Conservation (phyloP, 2,113 vertebrate genomes). For the Callaeas wilsoni region DNA sequence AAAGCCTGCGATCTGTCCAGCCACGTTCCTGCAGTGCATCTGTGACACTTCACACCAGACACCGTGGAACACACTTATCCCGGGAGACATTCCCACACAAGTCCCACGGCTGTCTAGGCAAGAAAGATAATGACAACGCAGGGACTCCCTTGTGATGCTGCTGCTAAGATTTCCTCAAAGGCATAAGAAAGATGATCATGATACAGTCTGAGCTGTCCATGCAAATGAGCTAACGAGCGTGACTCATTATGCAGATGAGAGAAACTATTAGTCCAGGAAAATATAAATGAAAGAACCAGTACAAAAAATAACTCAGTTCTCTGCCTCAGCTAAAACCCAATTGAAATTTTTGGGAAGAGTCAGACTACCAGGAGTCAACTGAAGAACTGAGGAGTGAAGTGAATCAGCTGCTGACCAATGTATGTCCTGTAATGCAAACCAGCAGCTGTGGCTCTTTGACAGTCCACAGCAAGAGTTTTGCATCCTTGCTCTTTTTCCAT, state of each 20-base stretch:
- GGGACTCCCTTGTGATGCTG: background rate
- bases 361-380: background rate
- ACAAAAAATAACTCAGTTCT: background rate
- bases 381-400: too few relatives aligned
- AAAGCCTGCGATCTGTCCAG: background rate
- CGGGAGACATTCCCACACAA: background rate
- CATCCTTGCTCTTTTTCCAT: background rate
- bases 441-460: background rate
- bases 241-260: background rate
- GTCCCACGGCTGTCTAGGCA: rapidly evolving
- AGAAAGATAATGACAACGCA: background rate
- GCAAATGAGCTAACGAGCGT: background rate
- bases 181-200: background rate
- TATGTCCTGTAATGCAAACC: background rate
- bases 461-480: background rate
- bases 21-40: background rate
- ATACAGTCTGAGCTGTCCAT: background rate
- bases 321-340: background rate
- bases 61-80: background rate
- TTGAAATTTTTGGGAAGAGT: background rate
- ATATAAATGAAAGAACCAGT: background rate
- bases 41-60: background rate
- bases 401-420: background rate
- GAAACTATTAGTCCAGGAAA: background rate
- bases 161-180: background rate